Evolutionary conservation across 1,140 invertebrate genomes (phyloP), one percentile per base, ranked within the genome.

Genomic region (Drosophila littoralis): DNA sequence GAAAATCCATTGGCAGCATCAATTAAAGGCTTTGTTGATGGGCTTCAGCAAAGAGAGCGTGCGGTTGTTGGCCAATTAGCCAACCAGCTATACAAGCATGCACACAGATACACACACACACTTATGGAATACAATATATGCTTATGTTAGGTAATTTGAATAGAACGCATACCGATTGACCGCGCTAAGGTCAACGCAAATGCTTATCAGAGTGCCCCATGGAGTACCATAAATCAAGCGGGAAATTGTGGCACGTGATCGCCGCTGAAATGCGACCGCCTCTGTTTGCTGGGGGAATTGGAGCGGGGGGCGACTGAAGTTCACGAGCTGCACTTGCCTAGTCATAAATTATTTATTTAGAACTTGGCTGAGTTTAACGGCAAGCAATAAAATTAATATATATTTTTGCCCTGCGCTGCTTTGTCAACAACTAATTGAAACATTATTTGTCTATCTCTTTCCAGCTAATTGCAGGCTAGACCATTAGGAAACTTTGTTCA

Each of bases 371-470:
- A 43, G 45, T 68, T 82, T 88, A 76, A 79, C 51, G 72, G 65
- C 55, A 28, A 45, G 79, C 75, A 66, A 76, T 85, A 73, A 85
- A 85, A 78, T 51, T 75, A 86, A 88, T 78, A 72, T 69, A 68
- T 70, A 43, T 64, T 52, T 52, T 32, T 35, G 45, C 17, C 10
- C n/a, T 40, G 17, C 36, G 22, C 35, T 46, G 40, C 52, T 76
- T 74, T 81, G 77, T 84, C 81, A 78, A 77, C 83, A 86, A 86
- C 83, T 83, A 83, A 86, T 88, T 83, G 77, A 88, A 77, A 86
- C 70, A 73, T 83, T 77, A 35, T 66, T 58, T 57, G 45, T 59
- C 64, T 48, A 48, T 70, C 66, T 81, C 52, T 64, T 55, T 64
- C 42, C 42, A 61, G 70, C 28, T 48, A 48, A 57, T 59, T 69